Evolutionary conservation across 2,113 vertebrate genomes (phyloP), one percentile per base, ranked within the genome.

Genomic region (Amblyopsis rosae): DNA sequence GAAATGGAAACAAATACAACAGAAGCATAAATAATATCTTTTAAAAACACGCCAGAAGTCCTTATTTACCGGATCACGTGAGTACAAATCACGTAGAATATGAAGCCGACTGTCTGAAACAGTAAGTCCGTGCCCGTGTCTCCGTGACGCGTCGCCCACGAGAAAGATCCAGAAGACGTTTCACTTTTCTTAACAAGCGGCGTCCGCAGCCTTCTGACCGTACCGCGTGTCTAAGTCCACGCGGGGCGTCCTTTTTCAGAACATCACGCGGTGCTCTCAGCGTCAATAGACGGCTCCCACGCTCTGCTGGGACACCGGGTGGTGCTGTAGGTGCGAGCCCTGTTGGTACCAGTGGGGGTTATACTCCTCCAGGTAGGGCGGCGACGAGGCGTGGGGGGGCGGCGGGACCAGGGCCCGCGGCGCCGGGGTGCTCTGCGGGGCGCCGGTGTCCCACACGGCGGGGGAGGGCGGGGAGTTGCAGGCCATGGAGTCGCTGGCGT

Each of bases 401-500:
- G 93, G 95, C 0, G 94, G 93, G 73, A 94, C 93, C 70, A 94
- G 95, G n/a, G 92, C 92, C 78, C 96, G 89, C 58, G 80, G 89
- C 67, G 95, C 87, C 1, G 94, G 87, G 80, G 92, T 93, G 67
- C 88, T 91, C 70, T 96, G 96, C 0, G 94, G 94, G 3, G 94
- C 90, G 79, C 82, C 93, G 81, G 84, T 95, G 87, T 99, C 97
- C 98, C 98, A 99, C 53, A 95, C 92, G 3, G 95, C 91, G 0
- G 98, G 98, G 0, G 98, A 99, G 0, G 95, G 94, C 0, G 98
- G 98, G 0, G 98, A 99, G 79, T 99, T 98, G 86, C 98, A 99
- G 73, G 98, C 96, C 97, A 99, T 99, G 82, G 97, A 98, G 85
- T 99, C 98, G 67, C 98, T 99, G 88, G 96, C 96, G 88, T 98